phyloP scores from a whole-genome alignment of 2,888 invertebrate genomes.

The Phaedon cochleariae region DNA sequence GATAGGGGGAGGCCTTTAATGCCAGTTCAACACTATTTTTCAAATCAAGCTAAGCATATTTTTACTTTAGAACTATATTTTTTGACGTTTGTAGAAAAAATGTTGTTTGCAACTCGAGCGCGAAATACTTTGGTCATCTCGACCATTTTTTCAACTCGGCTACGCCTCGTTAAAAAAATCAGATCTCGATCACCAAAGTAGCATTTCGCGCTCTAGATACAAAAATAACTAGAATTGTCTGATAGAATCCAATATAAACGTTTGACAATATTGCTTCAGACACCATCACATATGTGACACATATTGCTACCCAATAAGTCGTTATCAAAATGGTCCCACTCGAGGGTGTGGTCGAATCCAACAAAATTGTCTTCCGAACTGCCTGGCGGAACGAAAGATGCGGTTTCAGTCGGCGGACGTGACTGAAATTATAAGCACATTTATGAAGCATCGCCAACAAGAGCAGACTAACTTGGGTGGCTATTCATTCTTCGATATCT shows the following conservation, averaged over 20 bases:
- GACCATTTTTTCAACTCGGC: too few species aligned
- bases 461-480: background rate
- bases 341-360: slow-evolving; percentile 37
- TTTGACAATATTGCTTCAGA: background rate
- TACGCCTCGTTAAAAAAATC: too few species aligned
- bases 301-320: slow-evolving; percentile 27
- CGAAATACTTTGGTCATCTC: too few species aligned
- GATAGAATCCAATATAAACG: background rate
- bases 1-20: too few species aligned
- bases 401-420: slow-evolving; percentile 42
- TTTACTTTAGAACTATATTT: too few species aligned
- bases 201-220: too few species aligned
- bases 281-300: slow-evolving; percentile 21
- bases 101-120: too few species aligned
- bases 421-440: slow-evolving; percentile 35
- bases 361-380: slow-evolving; percentile 41
- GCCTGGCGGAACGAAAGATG: slow-evolving; percentile 34
- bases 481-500: background rate
- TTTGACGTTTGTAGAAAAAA: too few species aligned
- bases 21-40: too few species aligned
- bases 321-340: slow-evolving; percentile 32
- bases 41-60: too few species aligned
- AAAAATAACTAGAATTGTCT: too few species aligned
- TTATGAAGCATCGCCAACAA: slow-evolving; percentile 1
- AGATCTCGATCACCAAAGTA: too few species aligned